Evolutionary conservation across 1,140 invertebrate genomes (phyloP).

Genomic region (Macrotrachela quadricornifera): DNA sequence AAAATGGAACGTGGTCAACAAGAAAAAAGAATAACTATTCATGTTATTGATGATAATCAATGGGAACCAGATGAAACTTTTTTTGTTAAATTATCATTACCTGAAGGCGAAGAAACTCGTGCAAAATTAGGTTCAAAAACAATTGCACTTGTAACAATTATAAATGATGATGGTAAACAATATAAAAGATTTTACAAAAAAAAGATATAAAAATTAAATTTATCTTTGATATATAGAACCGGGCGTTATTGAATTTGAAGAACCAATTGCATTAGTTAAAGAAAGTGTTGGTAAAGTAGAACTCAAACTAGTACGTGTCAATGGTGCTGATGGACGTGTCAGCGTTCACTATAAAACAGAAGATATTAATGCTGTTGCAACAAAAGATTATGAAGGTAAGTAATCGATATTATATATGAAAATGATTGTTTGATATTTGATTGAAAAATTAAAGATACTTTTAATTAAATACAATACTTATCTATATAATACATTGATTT

Average conservation of each 20-base stretch:
- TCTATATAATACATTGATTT: too few relatives aligned
- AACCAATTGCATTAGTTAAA: slow-evolving; percentile 40
- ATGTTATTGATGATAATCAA: slow-evolving; percentile 38
- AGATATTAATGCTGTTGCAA: slow-evolving; percentile 37
- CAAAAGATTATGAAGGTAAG: slow-evolving; percentile 32
- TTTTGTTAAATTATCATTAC: slow-evolving; percentile 27
- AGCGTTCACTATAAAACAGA: slow-evolving; percentile 38
- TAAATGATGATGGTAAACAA: slow-evolving; percentile 41
- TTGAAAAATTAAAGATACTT: too few relatives aligned
- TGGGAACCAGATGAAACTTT: slow-evolving; percentile 45
- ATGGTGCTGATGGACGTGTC: slow-evolving; percentile 39
- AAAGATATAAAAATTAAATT: background rate
- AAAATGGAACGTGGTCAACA: slow-evolving; percentile 38
- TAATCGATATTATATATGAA: slow-evolving; percentile 20
- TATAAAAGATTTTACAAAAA: too few relatives aligned
- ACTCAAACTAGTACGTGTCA: slow-evolving; percentile 35
- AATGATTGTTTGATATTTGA: background rate
- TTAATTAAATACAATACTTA: too few relatives aligned
- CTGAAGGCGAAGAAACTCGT: slow-evolving; percentile 14
- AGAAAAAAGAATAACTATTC: slow-evolving; percentile 36
- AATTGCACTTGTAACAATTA: slow-evolving; percentile 42
- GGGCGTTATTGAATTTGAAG: slow-evolving; percentile 38
- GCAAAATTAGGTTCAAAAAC: slow-evolving; percentile 34
- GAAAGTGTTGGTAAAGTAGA: slow-evolving; percentile 37
- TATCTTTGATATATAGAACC: slow-evolving; percentile 33